Evolutionary conservation across 1,140 invertebrate species (phyloP).

Genomic region (Drosophila biarmipes): DNA sequence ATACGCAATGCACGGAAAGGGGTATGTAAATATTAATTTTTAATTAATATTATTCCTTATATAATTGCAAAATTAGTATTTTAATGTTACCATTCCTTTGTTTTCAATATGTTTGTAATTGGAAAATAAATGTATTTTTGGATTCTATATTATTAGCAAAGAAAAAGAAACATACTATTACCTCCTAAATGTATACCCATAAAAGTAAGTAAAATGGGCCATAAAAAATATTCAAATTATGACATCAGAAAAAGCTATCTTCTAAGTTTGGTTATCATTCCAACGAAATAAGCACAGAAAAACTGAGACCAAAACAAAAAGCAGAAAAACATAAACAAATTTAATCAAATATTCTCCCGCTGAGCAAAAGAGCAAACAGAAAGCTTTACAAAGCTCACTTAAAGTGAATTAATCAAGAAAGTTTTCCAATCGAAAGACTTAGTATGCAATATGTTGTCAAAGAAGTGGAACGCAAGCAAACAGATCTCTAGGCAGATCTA

Average conservation of each 20-base stretch:
- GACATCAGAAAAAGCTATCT: constrained; percentile 2
- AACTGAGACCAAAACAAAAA: constrained; percentile 17
- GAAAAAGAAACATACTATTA: too few species aligned
- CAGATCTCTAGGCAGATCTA: constrained; percentile 28
- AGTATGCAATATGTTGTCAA: constrained; percentile 68
- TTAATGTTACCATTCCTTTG: too few species aligned
- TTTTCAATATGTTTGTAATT: too few species aligned
- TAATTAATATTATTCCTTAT: too few species aligned
- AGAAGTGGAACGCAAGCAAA: constrained; percentile 20
- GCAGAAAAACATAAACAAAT: constrained; percentile 25
- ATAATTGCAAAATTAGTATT: too few species aligned
- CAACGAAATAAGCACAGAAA: constrained; percentile 10
- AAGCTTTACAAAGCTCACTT: constrained; percentile 59
- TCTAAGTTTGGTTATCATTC: constrained; percentile 1
- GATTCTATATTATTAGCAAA: too few species aligned
- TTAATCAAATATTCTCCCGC: constrained; percentile 36
- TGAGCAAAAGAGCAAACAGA: constrained; percentile 16
- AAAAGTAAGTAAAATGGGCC: neutral
- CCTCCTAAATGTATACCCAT: too few species aligned
- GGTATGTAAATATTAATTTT: neutral
- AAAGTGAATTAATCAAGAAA: constrained; percentile 33
- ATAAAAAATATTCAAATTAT: neutral
- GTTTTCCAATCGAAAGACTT: constrained; percentile 21
- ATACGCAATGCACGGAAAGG: constrained; percentile 9
- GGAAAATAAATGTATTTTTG: too few species aligned